A percentile compares a stretch with the other conserved stretches of the same genome.
Evolutionary conservation across 2,888 invertebrate genomes (phyloP).

Genomic region (Clusia tigrina): DNA sequence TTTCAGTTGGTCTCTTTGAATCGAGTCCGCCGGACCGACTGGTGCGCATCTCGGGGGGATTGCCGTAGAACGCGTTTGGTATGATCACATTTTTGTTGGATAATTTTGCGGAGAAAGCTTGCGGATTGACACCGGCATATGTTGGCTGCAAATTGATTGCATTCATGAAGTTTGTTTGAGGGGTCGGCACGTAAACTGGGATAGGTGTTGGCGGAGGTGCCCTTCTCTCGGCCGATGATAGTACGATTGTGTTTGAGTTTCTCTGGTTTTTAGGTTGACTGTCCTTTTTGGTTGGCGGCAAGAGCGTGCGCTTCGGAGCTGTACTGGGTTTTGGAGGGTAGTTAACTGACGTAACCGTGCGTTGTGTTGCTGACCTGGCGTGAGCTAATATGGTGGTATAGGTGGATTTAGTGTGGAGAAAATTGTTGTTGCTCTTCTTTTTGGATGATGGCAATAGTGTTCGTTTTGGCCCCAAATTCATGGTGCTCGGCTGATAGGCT

Average conservation of each 20-base stretch:
- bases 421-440: too few relatives aligned
- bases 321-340: too few relatives aligned
- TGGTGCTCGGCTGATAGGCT: too few relatives aligned
- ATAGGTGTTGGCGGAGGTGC: neutral
- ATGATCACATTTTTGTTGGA: constrained; percentile 47
- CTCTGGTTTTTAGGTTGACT: neutral
- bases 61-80: constrained; percentile 49
- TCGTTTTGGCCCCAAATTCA: too few relatives aligned
- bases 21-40: constrained; percentile 24
- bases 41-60: constrained; percentile 31
- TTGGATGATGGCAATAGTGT: neutral
- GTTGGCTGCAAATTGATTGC: constrained; percentile 45
- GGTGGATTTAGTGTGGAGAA: too few relatives aligned
- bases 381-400: too few relatives aligned
- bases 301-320: constrained; percentile 17
- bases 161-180: constrained; percentile 48
- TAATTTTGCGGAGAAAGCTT: constrained; percentile 42
- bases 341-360: too few relatives aligned
- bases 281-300: constrained; percentile 12
- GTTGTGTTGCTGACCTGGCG: too few relatives aligned
- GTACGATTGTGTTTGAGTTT: neutral
- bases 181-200: constrained; percentile 31
- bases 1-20: constrained; percentile 7
- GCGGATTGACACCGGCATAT: constrained; percentile 36
- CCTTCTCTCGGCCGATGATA: neutral